These are phyloP conservation scores for Syndactyla subalaris DNA, from an alignment of 2,797 vertebrate genomes.

Conservation along the genomic window DNA sequence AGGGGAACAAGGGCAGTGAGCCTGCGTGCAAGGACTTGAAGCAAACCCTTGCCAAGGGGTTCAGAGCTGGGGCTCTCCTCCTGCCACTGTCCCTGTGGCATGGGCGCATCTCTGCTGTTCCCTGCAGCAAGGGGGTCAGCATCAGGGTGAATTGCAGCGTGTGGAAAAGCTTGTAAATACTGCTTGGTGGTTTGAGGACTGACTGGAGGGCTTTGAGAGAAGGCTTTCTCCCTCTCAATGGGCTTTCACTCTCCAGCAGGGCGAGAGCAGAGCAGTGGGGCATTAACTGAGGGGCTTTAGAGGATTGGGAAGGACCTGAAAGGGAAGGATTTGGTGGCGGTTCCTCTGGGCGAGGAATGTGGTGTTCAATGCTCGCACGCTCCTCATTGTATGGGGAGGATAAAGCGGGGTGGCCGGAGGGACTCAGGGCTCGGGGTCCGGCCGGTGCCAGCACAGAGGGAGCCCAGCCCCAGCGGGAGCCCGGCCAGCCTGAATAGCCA, in stretches of 20 bases:
- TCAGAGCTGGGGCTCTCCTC: background rate
- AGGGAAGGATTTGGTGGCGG: background rate
- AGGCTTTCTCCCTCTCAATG: background rate
- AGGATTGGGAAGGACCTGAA: conserved; percentile 24
- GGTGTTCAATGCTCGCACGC: background rate
- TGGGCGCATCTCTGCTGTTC: background rate
- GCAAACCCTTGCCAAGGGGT: background rate
- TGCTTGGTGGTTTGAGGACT: background rate
- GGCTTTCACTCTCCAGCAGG: conserved; percentile 3
- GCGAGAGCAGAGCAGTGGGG: background rate
- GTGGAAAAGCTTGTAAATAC: background rate
- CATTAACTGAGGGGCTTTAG: background rate
- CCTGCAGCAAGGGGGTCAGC: background rate
- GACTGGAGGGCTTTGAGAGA: background rate
- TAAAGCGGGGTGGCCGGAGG: background rate
- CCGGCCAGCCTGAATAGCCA: background rate
- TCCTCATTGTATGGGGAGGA: background rate
- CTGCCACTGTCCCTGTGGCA: background rate
- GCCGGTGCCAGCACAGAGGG: background rate
- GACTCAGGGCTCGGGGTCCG: background rate
- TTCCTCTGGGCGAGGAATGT: background rate
- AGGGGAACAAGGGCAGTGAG: background rate
- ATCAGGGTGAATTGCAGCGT: fast-evolving
- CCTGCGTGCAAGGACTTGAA: background rate
- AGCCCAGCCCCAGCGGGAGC: background rate